These are phyloP conservation scores for Dromius quadrimaculatus DNA, from an alignment of 2,888 invertebrate species.

Conservation along the genomic window DNA sequence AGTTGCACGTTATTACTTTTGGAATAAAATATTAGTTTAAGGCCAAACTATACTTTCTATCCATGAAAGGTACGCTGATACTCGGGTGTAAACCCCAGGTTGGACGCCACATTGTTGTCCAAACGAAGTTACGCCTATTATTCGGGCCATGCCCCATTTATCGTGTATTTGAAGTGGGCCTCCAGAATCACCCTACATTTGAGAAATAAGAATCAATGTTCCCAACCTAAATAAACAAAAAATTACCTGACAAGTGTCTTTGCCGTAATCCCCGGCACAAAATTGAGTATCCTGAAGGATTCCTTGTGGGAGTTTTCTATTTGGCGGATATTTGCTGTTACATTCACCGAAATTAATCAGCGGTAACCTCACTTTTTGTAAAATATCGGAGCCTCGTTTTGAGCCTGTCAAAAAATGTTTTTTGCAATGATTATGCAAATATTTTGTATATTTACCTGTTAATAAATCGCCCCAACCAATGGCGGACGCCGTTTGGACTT, in stretches of 20 bases:
- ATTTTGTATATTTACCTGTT: background rate
- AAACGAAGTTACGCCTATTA: slow-evolving; percentile 68
- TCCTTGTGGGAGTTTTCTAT: slow-evolving; percentile 9
- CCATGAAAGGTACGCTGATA: slow-evolving; percentile 65
- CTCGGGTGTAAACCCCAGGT: slow-evolving; percentile 66
- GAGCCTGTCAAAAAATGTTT: background rate
- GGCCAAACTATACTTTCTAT: slow-evolving; percentile 67
- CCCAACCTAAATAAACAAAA: background rate
- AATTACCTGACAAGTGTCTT: slow-evolving; percentile 49
- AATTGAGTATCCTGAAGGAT: slow-evolving; percentile 7
- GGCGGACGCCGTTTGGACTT: slow-evolving; percentile 20
- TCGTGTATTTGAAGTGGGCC: slow-evolving; percentile 68
- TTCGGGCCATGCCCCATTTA: slow-evolving; percentile 63
- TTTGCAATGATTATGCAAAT: background rate
- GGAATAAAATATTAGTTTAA: too few species aligned
- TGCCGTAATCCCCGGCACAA: slow-evolving; percentile 18
- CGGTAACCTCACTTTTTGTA: background rate
- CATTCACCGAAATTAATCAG: background rate
- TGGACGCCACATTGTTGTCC: slow-evolving; percentile 65
- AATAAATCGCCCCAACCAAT: slow-evolving; percentile 17
- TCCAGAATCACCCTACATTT: slow-evolving; percentile 69
- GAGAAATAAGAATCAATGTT: background rate
- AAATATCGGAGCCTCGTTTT: background rate
- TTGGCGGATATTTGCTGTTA: background rate
- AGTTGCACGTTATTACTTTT: too few species aligned